These are phyloP conservation scores for Oncorhynchus gorbuscha DNA, from an alignment of 2,113 vertebrate species.

Conservation along the genomic window DNA sequence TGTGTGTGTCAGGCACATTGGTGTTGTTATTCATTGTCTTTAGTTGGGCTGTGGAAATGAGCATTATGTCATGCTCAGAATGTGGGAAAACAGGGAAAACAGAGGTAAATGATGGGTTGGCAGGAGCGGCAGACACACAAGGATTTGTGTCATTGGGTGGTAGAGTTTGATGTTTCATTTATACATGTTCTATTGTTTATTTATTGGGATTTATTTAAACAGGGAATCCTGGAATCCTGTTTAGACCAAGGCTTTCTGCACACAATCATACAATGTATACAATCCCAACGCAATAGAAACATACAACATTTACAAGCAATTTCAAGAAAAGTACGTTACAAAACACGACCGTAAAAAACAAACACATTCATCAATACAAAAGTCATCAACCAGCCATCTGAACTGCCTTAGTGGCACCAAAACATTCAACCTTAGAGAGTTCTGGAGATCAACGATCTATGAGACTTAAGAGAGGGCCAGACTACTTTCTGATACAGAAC, in stretches of 20 bases:
- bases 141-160: conserved; percentile 31
- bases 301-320: neutral
- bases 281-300: neutral
- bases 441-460: too few species aligned
- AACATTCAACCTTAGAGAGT: too few species aligned
- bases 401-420: too few species aligned
- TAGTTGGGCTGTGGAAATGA: conserved; percentile 22
- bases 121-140: conserved; percentile 39
- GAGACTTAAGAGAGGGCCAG: too few species aligned
- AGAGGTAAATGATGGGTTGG: conserved; percentile 49
- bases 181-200: conserved; percentile 33
- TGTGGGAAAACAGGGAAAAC: conserved; percentile 33
- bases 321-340: too few species aligned
- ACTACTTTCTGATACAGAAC: too few species aligned
- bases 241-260: too few species aligned
- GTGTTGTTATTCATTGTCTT: conserved; percentile 40
- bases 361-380: too few species aligned
- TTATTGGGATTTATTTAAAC: too few species aligned
- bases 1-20: neutral
- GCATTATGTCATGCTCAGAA: conserved; percentile 10
- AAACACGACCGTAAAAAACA: too few species aligned
- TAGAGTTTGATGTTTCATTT: conserved; percentile 8
- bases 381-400: too few species aligned
- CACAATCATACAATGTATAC: too few species aligned
- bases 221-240: conserved; percentile 3